These are phyloP conservation scores for Chalcis sispes DNA, from an alignment of 2,888 invertebrate species.

Conservation along the genomic window DNA sequence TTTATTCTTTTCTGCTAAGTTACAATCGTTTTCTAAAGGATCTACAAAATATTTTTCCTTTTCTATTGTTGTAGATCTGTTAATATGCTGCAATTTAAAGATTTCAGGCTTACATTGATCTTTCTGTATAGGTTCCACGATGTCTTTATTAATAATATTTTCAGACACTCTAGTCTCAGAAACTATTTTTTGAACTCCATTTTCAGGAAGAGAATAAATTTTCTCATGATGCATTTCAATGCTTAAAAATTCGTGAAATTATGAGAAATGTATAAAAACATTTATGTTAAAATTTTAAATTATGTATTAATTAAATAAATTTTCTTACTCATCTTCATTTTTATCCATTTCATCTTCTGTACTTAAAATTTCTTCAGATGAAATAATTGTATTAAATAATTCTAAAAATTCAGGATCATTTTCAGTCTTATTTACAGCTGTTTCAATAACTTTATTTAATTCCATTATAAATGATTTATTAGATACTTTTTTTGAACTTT, in stretches of 20 bases:
- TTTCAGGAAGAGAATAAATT: neutral
- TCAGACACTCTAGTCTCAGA: no score
- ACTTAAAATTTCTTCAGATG: constrained; percentile 19
- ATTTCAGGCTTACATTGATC: neutral
- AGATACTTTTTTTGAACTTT: constrained; percentile 7
- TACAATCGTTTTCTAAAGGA: no score
- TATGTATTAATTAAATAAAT: neutral
- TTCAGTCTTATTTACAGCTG: constrained; percentile 45
- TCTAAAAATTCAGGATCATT: constrained; percentile 46
- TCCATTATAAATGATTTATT: constrained; percentile 19
- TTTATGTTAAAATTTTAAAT: neutral
- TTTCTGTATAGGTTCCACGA: neutral
- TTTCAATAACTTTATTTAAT: constrained; percentile 38
- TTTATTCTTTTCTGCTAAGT: no score
- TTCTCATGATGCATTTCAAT: constrained; percentile 18
- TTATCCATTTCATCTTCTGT: constrained; percentile 33
- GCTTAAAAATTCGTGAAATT: no score
- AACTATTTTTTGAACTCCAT: no score
- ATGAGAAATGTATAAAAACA: no score
- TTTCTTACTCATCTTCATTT: constrained; percentile 24
- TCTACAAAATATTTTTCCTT: no score
- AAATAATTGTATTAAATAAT: constrained; percentile 24
- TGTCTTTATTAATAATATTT: constrained; percentile 2
- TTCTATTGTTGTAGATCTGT: no score
- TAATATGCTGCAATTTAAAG: neutral